These are phyloP conservation scores for Ceratosolen fusciceps DNA, from an alignment of 1,140 invertebrate genomes.

Conservation along the genomic window DNA sequence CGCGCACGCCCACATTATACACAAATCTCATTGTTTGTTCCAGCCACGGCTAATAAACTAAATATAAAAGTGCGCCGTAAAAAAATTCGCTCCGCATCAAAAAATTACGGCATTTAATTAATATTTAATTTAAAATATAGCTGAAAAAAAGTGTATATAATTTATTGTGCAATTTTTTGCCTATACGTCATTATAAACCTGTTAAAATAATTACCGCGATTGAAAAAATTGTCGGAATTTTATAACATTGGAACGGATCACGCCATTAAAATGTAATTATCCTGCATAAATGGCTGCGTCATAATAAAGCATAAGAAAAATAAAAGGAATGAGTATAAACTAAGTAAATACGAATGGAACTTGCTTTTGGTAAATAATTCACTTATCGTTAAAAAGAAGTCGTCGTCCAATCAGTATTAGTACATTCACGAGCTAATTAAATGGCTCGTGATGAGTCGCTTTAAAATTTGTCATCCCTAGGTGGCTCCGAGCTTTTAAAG, in stretches of 20 bases:
- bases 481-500: not conserved
- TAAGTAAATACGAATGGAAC: not conserved
- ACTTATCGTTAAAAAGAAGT: not conserved
- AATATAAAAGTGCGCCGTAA: no score
- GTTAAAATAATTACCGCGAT: not conserved
- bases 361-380: not conserved
- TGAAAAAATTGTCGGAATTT: not conserved
- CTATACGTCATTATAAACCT: not conserved
- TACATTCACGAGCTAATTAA: not conserved
- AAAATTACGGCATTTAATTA: not conserved
- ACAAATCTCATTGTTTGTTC: no score
- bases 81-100: not conserved
- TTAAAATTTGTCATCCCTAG: not conserved
- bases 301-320: not conserved
- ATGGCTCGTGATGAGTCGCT: not conserved
- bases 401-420: not conserved
- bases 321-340: not conserved
- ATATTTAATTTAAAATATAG: not conserved
- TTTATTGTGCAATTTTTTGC: not conserved
- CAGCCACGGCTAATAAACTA: no score
- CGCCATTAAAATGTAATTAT: not conserved
- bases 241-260: not conserved
- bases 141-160: not conserved
- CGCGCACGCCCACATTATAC: no score
- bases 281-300: not conserved